Conservation (phyloP, 1,140 invertebrate genomes). For the Pseudomyrmex flavicornis region DNA sequence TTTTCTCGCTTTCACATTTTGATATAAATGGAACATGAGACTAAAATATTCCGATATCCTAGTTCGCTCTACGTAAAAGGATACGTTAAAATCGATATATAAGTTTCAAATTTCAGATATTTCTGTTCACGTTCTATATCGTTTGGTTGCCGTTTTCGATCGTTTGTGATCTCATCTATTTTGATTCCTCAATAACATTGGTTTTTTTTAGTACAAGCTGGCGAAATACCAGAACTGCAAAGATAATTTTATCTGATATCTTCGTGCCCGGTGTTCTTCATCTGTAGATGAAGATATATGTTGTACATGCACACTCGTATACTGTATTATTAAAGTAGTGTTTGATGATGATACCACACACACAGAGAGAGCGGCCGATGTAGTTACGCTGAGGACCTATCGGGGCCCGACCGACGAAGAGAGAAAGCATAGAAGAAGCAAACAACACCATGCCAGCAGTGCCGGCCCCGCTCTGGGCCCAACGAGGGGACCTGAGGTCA, state of each 20-base stretch:
- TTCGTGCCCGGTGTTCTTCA: not conserved
- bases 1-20: no score
- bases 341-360: not conserved
- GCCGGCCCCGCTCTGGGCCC: conserved; percentile 78
- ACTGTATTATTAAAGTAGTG: conserved; percentile 13
- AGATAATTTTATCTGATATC: conserved; percentile 8
- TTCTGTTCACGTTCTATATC: not conserved
- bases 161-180: no score
- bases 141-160: no score
- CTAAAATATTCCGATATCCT: no score
- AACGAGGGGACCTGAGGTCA: conserved; percentile 83
- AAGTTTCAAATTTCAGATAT: conserved; percentile 3
- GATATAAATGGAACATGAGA: no score
- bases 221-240: not conserved
- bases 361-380: conserved; percentile 15
- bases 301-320: conserved; percentile 4
- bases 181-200: not conserved
- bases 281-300: not conserved
- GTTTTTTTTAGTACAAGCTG: conserved; percentile 28
- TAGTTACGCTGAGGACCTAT: not conserved
- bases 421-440: conserved; percentile 42
- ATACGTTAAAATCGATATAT: not conserved
- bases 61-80: not conserved
- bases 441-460: conserved; percentile 60
- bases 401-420: not conserved